A percentile compares a stretch with the other conserved stretches of the same genome.
These are phyloP conservation scores for Tupaia tana DNA, from an alignment of 2,113 vertebrate species.

Conservation along the genomic window DNA sequence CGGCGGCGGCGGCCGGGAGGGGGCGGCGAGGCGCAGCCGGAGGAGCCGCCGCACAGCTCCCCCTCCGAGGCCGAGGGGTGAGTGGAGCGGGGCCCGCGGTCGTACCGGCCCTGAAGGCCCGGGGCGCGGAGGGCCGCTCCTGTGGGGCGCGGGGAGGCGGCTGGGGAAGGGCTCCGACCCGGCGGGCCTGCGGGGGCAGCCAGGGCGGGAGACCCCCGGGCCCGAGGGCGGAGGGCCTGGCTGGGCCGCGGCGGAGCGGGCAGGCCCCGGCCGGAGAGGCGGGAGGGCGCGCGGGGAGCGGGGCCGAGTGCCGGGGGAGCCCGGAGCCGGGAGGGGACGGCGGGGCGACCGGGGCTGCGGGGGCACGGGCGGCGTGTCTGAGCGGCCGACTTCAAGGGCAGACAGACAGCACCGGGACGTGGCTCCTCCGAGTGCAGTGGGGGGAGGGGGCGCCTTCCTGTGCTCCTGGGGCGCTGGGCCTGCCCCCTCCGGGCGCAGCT, in stretches of 20 bases:
- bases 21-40: slow-evolving; percentile 69
- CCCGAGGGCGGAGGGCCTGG: neutral
- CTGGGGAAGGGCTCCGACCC: neutral
- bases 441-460: neutral
- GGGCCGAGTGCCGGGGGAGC: neutral
- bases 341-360: neutral
- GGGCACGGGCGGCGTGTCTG: too few species aligned
- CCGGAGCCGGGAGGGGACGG: neutral
- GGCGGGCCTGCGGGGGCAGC: neutral
- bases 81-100: slow-evolving; percentile 67
- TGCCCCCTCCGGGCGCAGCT: neutral
- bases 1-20: slow-evolving; percentile 71
- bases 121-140: neutral
- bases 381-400: too few species aligned
- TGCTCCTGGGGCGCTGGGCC: neutral
- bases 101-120: neutral
- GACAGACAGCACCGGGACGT: too few species aligned
- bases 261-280: neutral
- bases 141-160: neutral
- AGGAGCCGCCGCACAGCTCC: slow-evolving; percentile 69
- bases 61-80: slow-evolving; percentile 79
- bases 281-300: neutral
- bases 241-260: neutral
- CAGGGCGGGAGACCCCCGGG: neutral
- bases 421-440: neutral